phyloP scores from a whole-genome alignment of 2,888 invertebrate genomes.

The Ormyrus rosae region DNA sequence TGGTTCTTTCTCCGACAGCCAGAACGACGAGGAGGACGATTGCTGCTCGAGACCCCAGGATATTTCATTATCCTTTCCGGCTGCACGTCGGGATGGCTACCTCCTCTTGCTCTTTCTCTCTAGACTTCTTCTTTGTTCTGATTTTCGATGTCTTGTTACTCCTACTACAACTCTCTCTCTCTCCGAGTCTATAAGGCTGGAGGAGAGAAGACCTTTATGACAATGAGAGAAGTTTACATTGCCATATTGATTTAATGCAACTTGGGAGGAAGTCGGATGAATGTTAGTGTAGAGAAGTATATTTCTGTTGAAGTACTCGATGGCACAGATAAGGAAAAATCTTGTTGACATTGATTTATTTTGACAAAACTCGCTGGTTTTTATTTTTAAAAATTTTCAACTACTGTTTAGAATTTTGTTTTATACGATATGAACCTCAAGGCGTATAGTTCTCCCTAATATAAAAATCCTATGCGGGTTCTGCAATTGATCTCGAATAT shows the following conservation, averaged over 20 bases:
- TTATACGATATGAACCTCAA: too few species aligned
- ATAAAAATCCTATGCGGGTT: too few species aligned
- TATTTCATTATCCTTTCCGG: constrained; percentile 69
- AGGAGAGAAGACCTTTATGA: constrained; percentile 40
- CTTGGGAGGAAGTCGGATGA: constrained; percentile 1
- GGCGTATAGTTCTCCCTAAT: too few species aligned
- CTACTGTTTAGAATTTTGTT: too few species aligned
- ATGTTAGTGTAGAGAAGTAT: background rate
- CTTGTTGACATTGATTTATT: too few species aligned
- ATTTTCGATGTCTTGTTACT: constrained; percentile 17
- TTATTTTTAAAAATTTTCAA: too few species aligned
- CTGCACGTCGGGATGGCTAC: constrained; percentile 54
- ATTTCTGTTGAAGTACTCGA: background rate
- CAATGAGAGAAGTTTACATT: constrained; percentile 69
- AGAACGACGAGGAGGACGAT: constrained; percentile 51
- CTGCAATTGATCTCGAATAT: too few species aligned
- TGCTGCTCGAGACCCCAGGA: constrained; percentile 57
- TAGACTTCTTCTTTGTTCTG: constrained; percentile 14
- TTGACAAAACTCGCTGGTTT: too few species aligned
- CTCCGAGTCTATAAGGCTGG: background rate
- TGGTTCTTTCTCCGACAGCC: constrained; percentile 45
- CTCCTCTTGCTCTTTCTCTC: too few species aligned
- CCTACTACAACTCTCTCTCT: background rate
- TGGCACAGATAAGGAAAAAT: too few species aligned
- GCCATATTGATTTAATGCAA: constrained; percentile 66